Evolutionary conservation across 1,140 invertebrate species (phyloP), one percentile per base, ranked within the genome.

Genomic region (Ptiloglossa arizonensis): DNA sequence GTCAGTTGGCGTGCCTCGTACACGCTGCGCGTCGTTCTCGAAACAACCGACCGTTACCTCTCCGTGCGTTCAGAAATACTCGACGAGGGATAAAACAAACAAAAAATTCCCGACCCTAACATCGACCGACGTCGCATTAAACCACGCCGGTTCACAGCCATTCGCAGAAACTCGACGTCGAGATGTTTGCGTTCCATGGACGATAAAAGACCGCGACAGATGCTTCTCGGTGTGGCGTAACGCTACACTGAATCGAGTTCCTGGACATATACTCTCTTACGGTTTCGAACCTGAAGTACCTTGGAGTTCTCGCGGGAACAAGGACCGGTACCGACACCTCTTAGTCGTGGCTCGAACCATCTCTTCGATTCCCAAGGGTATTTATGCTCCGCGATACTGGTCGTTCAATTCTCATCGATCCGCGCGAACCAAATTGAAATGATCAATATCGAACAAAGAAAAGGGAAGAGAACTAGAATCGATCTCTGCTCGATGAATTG

Each of bases 1-100:
- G 80, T 87, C 78, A 82, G 82, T 87, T 87, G 70, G 86, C 86
- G 85, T 87, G 86, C 78, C 56, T 72, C 70, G 62, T 77, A 73
- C 69, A 27, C 27, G 62, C 56, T 54, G 46, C n/a, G 41, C 38
- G 22, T 6, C 24, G 17, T 44, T 9, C 11, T 57, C 38, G 63
- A 79, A 82, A 83, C 44, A 38, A 17, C 35, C 59, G 44, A 62
- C 59, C 59, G 63, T 46, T 56, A 71, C 56, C 56, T 64, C 29
- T 67, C 74, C 57, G 38, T 62, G 50, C 59, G 71, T 82, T 60
- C 56, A 17, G 57, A 22, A 72, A 57, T 59, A 66, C 48, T 41
- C 15, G n/a, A 46, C 17, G 46, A 13, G 13, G 24, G n/a, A 64
- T 59, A 66, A 79, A n/a, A n/a, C n/a, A n/a, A n/a, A n/a, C n/a